Percentiles rank a stretch among this genome's conserved stretches.
phyloP scores from a whole-genome alignment of 2,113 vertebrate species.

The Psettodes erumei region DNA sequence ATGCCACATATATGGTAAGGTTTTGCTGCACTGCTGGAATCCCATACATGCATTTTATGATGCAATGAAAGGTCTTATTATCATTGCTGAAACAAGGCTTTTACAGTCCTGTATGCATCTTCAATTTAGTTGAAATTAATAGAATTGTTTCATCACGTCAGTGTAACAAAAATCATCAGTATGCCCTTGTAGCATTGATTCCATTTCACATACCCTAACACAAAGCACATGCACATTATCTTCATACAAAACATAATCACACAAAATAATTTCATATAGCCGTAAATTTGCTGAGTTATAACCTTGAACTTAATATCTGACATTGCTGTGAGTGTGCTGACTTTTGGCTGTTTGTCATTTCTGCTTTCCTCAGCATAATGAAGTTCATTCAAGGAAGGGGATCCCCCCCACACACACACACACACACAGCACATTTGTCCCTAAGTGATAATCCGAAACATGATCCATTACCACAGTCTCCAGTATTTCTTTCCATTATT shows the following conservation, averaged over 20 bases:
- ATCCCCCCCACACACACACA: not conserved
- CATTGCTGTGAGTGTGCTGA: not conserved
- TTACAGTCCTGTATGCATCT: not conserved
- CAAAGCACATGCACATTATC: not conserved
- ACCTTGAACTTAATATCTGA: not conserved
- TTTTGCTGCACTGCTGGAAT: constrained; percentile 9
- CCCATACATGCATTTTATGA: constrained; percentile 20
- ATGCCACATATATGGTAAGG: constrained; percentile 14
- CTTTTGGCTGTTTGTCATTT: not conserved
- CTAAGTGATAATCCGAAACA: not conserved
- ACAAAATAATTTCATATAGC: not conserved
- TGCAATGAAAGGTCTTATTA: constrained; percentile 19
- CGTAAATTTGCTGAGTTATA: not conserved
- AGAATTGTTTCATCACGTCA: not conserved
- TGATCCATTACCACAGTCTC: not conserved
- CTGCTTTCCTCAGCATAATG: not conserved
- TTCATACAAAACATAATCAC: not conserved
- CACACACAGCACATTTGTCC: not conserved
- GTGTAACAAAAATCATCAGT: not conserved
- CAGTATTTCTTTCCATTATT: not conserved
- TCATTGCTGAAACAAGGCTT: constrained; percentile 4
- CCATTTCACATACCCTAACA: not conserved
- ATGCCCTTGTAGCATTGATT: not conserved
- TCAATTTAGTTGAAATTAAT: not conserved
- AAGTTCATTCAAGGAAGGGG: not conserved